Conservation (phyloP, 2,888 invertebrate genomes). For the Lasioglossum calceatum region DNA sequence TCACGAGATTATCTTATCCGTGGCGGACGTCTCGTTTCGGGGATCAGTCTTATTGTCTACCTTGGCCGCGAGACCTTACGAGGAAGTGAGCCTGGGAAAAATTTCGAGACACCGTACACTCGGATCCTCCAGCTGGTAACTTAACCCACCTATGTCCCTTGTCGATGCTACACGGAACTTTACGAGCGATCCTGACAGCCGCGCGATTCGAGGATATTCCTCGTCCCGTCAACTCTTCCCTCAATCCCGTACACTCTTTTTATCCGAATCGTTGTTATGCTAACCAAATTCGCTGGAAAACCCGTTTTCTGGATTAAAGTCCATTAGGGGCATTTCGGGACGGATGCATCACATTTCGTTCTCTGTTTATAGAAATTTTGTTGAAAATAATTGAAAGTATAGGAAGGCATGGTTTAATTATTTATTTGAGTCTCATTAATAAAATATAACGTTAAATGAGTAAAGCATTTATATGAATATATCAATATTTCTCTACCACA, state of each 20-base stretch:
- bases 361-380: no score
- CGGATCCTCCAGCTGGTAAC: not conserved
- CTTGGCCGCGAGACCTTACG: conserved; percentile 21
- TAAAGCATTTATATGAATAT: no score
- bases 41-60: conserved; percentile 51
- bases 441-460: no score
- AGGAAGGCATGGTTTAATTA: no score
- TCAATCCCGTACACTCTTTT: not conserved
- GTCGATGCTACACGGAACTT: not conserved
- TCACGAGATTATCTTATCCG: conserved; percentile 57
- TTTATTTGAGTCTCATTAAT: no score
- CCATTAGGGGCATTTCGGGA: no score
- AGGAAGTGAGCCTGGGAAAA: not conserved
- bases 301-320: not conserved
- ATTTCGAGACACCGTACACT: not conserved
- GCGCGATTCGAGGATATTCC: not conserved
- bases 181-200: not conserved
- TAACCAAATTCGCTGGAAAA: not conserved
- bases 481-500: no score
- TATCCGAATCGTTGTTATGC: not conserved
- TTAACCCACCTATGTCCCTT: conserved; percentile 2
- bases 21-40: conserved; percentile 19
- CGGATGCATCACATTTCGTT: no score
- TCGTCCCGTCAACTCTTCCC: not conserved
- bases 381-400: no score